A percentile compares a stretch with the other conserved stretches of the same genome.
These are phyloP conservation scores for Tyrophagus putrescentiae DNA, from an alignment of 1,140 invertebrate genomes.

Conservation along the genomic window DNA sequence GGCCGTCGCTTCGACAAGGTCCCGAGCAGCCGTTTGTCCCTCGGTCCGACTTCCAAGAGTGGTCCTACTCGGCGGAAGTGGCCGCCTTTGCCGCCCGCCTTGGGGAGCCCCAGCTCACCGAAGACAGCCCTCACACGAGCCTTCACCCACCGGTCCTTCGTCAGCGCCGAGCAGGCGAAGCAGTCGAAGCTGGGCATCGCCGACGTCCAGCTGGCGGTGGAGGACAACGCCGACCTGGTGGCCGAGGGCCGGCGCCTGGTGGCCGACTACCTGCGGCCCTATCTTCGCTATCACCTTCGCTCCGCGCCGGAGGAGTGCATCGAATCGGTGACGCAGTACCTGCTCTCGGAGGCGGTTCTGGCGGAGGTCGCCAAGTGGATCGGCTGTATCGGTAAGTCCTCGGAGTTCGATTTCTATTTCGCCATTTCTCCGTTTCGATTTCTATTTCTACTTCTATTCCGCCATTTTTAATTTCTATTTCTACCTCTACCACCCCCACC, in stretches of 20 bases:
- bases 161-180: conserved; percentile 50
- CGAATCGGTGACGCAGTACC: conserved; percentile 45
- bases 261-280: conserved; percentile 41
- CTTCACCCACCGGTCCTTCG: conserved; percentile 62
- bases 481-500: too few relatives aligned
- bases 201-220: conserved; percentile 40
- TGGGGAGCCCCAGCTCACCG: conserved; percentile 53
- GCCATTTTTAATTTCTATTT: conserved; percentile 24
- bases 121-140: conserved; percentile 50
- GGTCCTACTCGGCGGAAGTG: conserved; percentile 19
- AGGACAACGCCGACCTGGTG: conserved; percentile 52
- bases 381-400: conserved; percentile 64
- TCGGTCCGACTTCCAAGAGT: not conserved
- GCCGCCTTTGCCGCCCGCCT: conserved; percentile 53
- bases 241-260: conserved; percentile 47
- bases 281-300: conserved; percentile 48
- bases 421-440: conserved; percentile 21
- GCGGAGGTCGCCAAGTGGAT: conserved; percentile 52
- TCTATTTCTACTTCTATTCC: conserved; percentile 17
- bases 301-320: conserved; percentile 54
- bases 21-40: not conserved
- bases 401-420: conserved; percentile 43
- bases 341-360: conserved; percentile 49
- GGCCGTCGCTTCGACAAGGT: not conserved
- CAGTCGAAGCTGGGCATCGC: conserved; percentile 49